phyloP scores from a whole-genome alignment of 1,140 invertebrate species.

The Papilio polytes region DNA sequence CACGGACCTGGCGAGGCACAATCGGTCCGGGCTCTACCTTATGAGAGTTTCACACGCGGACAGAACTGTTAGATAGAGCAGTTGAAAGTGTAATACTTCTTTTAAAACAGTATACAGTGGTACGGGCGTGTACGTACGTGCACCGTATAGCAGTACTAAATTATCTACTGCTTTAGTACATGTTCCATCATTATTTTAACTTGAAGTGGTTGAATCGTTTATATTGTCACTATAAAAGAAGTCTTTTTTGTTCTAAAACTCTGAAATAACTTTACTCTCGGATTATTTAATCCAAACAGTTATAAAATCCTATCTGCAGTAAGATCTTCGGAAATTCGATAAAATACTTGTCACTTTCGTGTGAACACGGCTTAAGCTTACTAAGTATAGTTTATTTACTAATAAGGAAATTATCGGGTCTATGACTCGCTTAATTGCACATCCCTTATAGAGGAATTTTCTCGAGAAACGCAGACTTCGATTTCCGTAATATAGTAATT shows the following conservation, averaged over 20 bases:
- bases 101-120: neutral
- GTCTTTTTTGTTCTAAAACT: too few species aligned
- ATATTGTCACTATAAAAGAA: too few species aligned
- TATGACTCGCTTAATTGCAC: neutral
- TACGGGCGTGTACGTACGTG: too few species aligned
- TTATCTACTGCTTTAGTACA: too few species aligned
- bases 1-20: constrained; percentile 48
- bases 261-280: too few species aligned
- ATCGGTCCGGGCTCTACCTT: constrained; percentile 42
- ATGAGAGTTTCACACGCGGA: neutral
- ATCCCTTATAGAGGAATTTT: constrained; percentile 20
- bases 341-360: neutral
- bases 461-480: neutral
- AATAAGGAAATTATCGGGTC: neutral
- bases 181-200: too few species aligned
- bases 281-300: too few species aligned
- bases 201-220: too few species aligned
- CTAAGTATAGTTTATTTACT: neutral
- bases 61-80: neutral
- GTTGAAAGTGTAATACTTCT: neutral
- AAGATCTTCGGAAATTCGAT: neutral
- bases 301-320: too few species aligned
- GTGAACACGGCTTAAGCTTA: neutral
- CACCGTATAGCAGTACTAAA: too few species aligned
- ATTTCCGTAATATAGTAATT: constrained; percentile 10